Base-by-base conservation (phyloP, 2,797 vertebrate genomes). In the Alosa sapidissima region DNA sequence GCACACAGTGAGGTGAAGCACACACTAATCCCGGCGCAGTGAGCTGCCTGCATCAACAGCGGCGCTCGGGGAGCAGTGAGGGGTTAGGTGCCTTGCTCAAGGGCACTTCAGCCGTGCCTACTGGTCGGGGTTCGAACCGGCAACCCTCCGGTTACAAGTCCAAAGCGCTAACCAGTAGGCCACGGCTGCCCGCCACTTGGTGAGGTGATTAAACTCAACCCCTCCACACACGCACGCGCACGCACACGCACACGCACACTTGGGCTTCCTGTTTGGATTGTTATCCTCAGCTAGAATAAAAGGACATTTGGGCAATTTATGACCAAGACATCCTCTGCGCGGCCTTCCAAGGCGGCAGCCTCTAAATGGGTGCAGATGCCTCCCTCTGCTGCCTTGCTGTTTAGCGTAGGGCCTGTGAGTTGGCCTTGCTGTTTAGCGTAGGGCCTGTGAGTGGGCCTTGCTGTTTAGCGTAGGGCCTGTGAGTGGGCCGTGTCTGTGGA, bases 211-310 rank as follows among this genome's bases (percentile, higher is more conserved):
- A 45, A 75, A 75, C 33, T 55, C 48, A 84, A 58, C 58, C 45
- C 81, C 78, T 21, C 84, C 84, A 84, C 33, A 55, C 85, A 83
- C 55, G 7, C 36, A 41, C 54, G 36, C 68, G 83, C 55, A 83
- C 33, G 24, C 55, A 7, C 36, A 41, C 54, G 36, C 68, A 83
- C 55, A 83, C 33, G 24, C 82, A 83, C 33, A 62, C 55, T 84
- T 88, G 52, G 82, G 87, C 60, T 84, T 89, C 81, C 84, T 89
- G 72, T 86, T 89, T 83, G 7, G 81, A 36, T 45, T 45, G 72
- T 78, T 78, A 78, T 45, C 81, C 87, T 90, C 88, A 92, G 91
- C 91, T 89, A 84, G 87, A 85, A 89, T 81, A 86, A 89, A 83
- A 84, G 72, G 55, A 81, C 65, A 47, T 86, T 84, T 83, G n/a